These are phyloP conservation scores for Leptopilina syphax DNA, from an alignment of 2,888 invertebrate genomes.

Conservation along the genomic window DNA sequence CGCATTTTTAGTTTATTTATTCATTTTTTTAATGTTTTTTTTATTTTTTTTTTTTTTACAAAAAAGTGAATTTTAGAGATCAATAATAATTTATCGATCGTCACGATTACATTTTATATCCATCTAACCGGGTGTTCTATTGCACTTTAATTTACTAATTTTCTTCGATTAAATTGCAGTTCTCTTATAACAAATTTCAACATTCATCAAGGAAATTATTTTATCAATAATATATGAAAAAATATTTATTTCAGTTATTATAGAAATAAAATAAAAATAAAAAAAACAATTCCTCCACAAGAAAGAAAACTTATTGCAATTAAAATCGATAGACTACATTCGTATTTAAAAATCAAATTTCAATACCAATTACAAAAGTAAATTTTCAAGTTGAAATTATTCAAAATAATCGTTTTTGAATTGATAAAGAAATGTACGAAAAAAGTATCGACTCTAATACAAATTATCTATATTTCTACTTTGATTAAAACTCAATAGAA, in stretches of 20 bases:
- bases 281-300: neutral
- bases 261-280: neutral
- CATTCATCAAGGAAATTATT: neutral
- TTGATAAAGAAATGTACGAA: too few relatives aligned
- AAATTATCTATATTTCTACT: too few relatives aligned
- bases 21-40: too few relatives aligned
- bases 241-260: neutral
- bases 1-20: neutral
- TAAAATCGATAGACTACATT: constrained; percentile 5
- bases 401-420: too few relatives aligned
- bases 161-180: constrained; percentile 7
- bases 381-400: too few relatives aligned
- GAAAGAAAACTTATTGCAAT: constrained; percentile 10
- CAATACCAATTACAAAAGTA: neutral
- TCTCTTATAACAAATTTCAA: constrained; percentile 25
- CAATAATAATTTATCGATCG: constrained; percentile 24
- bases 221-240: neutral
- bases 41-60: too few relatives aligned
- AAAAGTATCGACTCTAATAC: too few relatives aligned
- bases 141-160: constrained; percentile 23
- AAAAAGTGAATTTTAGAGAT: constrained; percentile 21
- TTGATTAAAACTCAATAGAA: too few relatives aligned
- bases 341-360: constrained; percentile 2
- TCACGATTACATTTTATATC: constrained; percentile 38
- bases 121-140: constrained; percentile 32